Evolutionary conservation across 1,140 invertebrate species (phyloP).

Genomic region (Scylla paramamosain): DNA sequence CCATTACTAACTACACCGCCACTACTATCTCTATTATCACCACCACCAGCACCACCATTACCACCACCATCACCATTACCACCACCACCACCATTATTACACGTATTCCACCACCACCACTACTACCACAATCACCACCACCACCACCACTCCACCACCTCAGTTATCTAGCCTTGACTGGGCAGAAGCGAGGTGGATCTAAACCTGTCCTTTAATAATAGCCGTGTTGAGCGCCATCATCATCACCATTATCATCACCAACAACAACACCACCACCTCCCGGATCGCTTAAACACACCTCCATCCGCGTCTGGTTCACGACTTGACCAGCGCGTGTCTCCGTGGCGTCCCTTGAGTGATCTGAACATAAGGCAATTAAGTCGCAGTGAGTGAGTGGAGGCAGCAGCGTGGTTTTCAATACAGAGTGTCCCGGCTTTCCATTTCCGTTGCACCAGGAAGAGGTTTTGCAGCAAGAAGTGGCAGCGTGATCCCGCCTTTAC

Average conservation of each 20-base stretch:
- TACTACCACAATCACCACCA: neutral
- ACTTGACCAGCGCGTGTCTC: neutral
- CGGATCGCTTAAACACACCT: neutral
- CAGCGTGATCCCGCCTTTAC: neutral
- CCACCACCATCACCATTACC: too few species aligned
- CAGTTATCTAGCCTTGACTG: neutral
- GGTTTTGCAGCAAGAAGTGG: slow-evolving; percentile 10
- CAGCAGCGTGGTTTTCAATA: neutral
- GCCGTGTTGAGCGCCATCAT: too few species aligned
- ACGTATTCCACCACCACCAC: too few species aligned
- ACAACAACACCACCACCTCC: neutral
- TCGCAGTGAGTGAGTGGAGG: neutral
- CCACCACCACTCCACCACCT: neutral
- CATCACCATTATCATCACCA: neutral
- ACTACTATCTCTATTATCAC: neutral
- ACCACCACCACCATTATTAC: too few species aligned
- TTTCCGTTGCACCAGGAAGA: neutral
- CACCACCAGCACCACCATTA: too few species aligned
- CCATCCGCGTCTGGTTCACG: neutral
- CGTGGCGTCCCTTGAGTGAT: neutral
- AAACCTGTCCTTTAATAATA: neutral
- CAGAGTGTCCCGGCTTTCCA: neutral
- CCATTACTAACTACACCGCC: neutral
- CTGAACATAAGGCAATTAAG: neutral
- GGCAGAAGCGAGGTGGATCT: neutral